These are phyloP conservation scores for Parochlus steinenii DNA, from an alignment of 2,888 invertebrate species.

Conservation along the genomic window DNA sequence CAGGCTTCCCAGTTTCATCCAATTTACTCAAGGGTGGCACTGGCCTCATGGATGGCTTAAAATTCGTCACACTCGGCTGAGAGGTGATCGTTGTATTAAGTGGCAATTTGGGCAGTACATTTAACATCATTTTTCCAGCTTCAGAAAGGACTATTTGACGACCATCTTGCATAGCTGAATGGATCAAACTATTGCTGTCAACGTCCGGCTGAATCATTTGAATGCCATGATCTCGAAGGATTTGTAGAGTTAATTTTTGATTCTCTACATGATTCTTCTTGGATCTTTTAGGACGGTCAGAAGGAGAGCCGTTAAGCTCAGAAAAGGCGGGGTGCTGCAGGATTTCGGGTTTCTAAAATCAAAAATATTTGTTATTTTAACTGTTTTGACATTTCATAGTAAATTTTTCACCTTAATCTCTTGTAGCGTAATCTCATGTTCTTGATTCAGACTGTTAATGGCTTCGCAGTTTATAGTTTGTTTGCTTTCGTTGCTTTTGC, in stretches of 20 bases:
- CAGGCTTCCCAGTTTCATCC: neutral
- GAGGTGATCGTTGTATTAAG: constrained; percentile 11
- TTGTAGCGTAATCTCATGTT: too few species aligned
- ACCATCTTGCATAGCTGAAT: constrained; percentile 69
- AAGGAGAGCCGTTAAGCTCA: constrained; percentile 1
- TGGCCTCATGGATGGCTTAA: neutral
- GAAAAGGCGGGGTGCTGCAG: too few species aligned
- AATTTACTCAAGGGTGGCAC: neutral
- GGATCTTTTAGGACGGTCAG: constrained; percentile 13
- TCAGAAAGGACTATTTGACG: constrained; percentile 74
- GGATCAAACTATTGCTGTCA: constrained; percentile 45
- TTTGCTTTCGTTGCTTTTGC: too few species aligned
- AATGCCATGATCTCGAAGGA: constrained; percentile 73
- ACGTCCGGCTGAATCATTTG: constrained; percentile 70
- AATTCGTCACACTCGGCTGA: neutral
- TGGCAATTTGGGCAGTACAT: constrained; percentile 10
- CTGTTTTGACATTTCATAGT: too few species aligned
- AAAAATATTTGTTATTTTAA: too few species aligned
- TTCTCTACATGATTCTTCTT: constrained; percentile 15
- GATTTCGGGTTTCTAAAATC: too few species aligned
- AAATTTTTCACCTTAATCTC: too few species aligned
- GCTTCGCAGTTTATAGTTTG: too few species aligned
- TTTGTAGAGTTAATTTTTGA: constrained; percentile 36
- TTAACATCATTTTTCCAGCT: constrained; percentile 52
- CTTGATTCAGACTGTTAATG: too few species aligned